phyloP scores from a whole-genome alignment of 2,888 invertebrate genomes.

The Dioctria rufipes region DNA sequence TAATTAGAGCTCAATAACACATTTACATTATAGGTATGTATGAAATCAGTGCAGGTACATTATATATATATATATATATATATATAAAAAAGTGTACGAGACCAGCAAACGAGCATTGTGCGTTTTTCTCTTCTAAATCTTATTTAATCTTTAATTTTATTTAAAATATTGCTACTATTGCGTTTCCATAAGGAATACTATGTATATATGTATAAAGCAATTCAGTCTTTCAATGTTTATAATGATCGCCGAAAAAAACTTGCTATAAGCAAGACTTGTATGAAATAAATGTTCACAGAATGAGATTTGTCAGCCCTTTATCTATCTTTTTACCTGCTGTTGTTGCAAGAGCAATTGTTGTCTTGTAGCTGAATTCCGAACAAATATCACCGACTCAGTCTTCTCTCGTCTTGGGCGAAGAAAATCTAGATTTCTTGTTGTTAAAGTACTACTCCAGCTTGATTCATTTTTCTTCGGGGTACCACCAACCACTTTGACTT shows the following conservation, averaged over 20 bases:
- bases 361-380: conserved; percentile 76
- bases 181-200: too few relatives aligned
- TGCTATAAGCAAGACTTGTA: conserved; percentile 25
- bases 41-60: too few relatives aligned
- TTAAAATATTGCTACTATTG: too few relatives aligned
- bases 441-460: conserved; percentile 69
- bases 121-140: too few relatives aligned
- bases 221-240: conserved; percentile 24
- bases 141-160: too few relatives aligned
- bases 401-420: conserved; percentile 86
- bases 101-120: too few relatives aligned
- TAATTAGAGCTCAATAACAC: too few relatives aligned
- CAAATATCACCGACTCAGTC: conserved; percentile 90
- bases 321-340: conserved; percentile 66
- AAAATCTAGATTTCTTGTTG: conserved; percentile 70
- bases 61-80: too few relatives aligned
- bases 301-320: conserved; percentile 57
- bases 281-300: conserved; percentile 37
- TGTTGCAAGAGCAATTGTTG: conserved; percentile 70
- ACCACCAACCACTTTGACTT: conserved; percentile 10
- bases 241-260: conserved; percentile 39
- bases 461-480: conserved; percentile 62
- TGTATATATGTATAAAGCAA: background rate
- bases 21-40: too few relatives aligned
- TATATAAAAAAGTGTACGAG: too few relatives aligned